Percentiles rank a stretch among this genome's conserved stretches.
These are phyloP conservation scores for Cladorhizidae sp. DNA, from an alignment of 37 sponge, comb jelly and placozoan genomes.

Conservation along the genomic window DNA sequence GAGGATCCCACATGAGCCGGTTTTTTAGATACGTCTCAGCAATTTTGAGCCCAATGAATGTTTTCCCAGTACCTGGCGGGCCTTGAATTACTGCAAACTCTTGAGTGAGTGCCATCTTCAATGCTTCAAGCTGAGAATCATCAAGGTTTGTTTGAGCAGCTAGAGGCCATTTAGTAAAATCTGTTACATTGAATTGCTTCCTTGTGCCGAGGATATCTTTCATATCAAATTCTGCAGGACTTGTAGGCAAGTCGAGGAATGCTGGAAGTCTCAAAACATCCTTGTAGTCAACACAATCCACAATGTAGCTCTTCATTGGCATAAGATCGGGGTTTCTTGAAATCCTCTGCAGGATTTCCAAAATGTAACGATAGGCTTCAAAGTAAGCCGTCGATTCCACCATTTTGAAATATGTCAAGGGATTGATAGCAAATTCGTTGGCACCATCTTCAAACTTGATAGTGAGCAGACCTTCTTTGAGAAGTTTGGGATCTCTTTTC, in stretches of 20 bases:
- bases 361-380: conserved; percentile 87
- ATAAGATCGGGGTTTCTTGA: conserved; percentile 6
- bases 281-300: conserved; percentile 19
- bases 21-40: conserved; percentile 68
- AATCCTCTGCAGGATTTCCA: conserved; percentile 55
- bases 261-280: conserved; percentile 24
- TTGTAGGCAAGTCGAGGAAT: conserved; percentile 4
- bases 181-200: neutral
- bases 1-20: conserved; percentile 53
- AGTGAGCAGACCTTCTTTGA: conserved; percentile 53
- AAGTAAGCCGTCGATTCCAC: conserved; percentile 88
- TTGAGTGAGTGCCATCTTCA: conserved; percentile 71
- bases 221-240: neutral
- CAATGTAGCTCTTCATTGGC: conserved; percentile 73
- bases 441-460: conserved; percentile 70
- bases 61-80: conserved; percentile 98
- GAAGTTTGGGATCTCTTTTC: conserved; percentile 44
- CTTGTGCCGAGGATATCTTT: neutral
- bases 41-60: conserved; percentile 84
- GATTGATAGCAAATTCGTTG: conserved; percentile 43
- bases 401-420: conserved; percentile 34
- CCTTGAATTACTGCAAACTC: conserved; percentile 91
- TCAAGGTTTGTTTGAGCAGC: conserved; percentile 49
- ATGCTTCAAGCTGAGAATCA: conserved; percentile 67
- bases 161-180: conserved; percentile 44